These are phyloP conservation scores for Eublepharis macularius DNA, from an alignment of 2,113 vertebrate genomes.

Conservation along the genomic window DNA sequence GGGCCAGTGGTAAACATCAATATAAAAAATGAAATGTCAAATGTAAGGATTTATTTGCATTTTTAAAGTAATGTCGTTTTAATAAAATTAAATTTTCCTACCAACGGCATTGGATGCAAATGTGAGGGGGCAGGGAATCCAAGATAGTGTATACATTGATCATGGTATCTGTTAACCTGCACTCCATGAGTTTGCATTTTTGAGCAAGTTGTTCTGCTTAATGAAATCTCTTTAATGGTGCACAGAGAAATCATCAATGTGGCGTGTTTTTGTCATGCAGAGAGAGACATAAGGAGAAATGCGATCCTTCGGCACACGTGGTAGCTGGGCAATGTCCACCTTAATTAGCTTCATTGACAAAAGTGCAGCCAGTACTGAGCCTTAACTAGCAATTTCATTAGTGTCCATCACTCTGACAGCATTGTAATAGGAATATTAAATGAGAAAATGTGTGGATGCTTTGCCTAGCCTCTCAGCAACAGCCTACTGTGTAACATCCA, in stretches of 20 bases:
- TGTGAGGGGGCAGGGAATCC: no score
- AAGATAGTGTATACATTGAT: not conserved
- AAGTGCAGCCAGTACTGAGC: constrained; percentile 13
- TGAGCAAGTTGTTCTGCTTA: not conserved
- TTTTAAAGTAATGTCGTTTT: not conserved
- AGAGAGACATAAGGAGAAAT: not conserved
- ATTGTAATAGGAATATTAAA: constrained; percentile 43
- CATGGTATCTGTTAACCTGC: not conserved
- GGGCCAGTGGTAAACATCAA: not conserved
- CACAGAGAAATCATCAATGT: not conserved
- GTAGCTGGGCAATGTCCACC: not conserved
- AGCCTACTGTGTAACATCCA: constrained; percentile 5
- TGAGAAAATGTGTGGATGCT: constrained; percentile 2
- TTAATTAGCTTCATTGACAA: constrained; percentile 18
- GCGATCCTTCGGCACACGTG: not conserved
- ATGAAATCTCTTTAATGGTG: no score
- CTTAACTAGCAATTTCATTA: constrained; percentile 37
- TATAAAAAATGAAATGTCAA: not conserved
- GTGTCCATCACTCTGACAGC: constrained; percentile 47
- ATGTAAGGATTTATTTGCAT: no score
- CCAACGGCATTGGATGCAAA: not conserved
- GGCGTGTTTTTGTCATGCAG: not conserved
- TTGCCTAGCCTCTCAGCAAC: not conserved
- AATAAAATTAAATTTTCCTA: not conserved
- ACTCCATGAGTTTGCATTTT: not conserved